Base-by-base conservation (phyloP, 2,888 invertebrate species). In the Ceriagrion tenellum region DNA sequence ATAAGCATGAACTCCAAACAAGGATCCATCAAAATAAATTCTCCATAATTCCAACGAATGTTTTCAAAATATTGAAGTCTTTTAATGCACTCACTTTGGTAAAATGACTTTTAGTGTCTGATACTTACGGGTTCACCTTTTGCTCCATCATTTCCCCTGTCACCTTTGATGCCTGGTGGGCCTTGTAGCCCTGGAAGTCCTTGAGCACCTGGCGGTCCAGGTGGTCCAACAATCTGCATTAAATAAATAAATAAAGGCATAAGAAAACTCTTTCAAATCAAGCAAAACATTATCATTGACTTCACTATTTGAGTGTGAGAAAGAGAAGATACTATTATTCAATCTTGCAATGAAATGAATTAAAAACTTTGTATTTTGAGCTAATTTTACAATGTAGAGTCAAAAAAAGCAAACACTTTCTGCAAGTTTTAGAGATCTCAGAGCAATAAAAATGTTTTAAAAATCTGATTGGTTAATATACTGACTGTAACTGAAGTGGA, bases 131-230 rank as follows among this genome's bases (percentile, higher is more conserved):
- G 97, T 97, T 98, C 98, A 96, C 99, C 99, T 97, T 99, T 98
- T 95, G 97, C 97, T 96, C 99, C 99, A 96, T 98, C 98, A 96
- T 98, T 98, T 96, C 99, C 99, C 97, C 98, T 97, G 97, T 98
- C 99, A 95, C 99, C 99, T 97, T 98, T 98, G 96, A 98, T 98
- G 96, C 98, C 98, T 90, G 98, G 98, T 95, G 98, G 98, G 88
- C 98, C 98, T 97, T 98, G 98, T 95, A 98, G 97, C 95, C 98
- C 98, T 55, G 98, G 97, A 95, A 97, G 97, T 59, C 98, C 99
- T 95, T 99, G 98, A 90, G 98, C 98, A 95, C 99, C 98, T 95
- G 98, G 98, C 18, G 98, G 98, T 95, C 98, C 96, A 35, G 96
- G 96, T 90, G 96, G 96, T 74, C 96, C 96, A 95, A 96, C 88